A percentile compares a stretch with the other conserved stretches of the same genome.
These are phyloP conservation scores for Gasterosteus aculeatus DNA, from an alignment of 2,113 vertebrate genomes.

Conservation along the genomic window DNA sequence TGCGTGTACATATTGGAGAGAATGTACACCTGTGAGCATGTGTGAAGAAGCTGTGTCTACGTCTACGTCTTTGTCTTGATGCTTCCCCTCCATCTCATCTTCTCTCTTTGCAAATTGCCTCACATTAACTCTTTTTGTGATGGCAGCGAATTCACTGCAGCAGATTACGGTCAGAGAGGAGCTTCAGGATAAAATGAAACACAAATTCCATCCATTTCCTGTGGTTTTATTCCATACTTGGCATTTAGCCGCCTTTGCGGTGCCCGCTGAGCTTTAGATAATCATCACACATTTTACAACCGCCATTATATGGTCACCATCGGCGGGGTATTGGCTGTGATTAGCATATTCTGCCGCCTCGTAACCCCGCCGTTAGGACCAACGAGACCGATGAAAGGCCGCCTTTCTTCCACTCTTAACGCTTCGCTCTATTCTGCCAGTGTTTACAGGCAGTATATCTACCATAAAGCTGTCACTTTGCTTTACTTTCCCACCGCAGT, in stretches of 20 bases:
- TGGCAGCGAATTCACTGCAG: slow-evolving; percentile 21
- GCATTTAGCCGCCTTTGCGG: slow-evolving; percentile 40
- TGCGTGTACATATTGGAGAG: not conserved
- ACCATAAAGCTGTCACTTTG: slow-evolving; percentile 28
- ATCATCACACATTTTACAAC: slow-evolving; percentile 50
- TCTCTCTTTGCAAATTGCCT: not conserved
- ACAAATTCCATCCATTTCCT: slow-evolving; percentile 23
- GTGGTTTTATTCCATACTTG: slow-evolving; percentile 44
- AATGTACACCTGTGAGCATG: not conserved
- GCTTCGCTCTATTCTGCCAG: slow-evolving; percentile 13
- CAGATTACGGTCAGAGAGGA: slow-evolving; percentile 15
- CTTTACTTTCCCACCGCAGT: slow-evolving; percentile 27
- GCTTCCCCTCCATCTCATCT: not conserved
- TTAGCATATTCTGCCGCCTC: slow-evolving; percentile 51
- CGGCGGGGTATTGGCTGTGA: slow-evolving; percentile 32
- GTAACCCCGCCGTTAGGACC: slow-evolving; percentile 51
- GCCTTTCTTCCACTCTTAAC: slow-evolving; percentile 8
- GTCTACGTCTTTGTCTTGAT: not conserved
- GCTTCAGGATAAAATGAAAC: slow-evolving; percentile 13
- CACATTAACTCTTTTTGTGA: slow-evolving; percentile 27
- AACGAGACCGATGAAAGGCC: slow-evolving; percentile 6
- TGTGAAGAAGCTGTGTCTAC: not conserved
- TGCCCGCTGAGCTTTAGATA: slow-evolving; percentile 44
- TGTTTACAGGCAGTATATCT: slow-evolving; percentile 33
- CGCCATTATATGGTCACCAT: slow-evolving; percentile 39